A percentile compares a stretch with the other conserved stretches of the same genome.
Evolutionary conservation across 2,797 vertebrate species (phyloP).

Genomic region (Girardinus metallicus): DNA sequence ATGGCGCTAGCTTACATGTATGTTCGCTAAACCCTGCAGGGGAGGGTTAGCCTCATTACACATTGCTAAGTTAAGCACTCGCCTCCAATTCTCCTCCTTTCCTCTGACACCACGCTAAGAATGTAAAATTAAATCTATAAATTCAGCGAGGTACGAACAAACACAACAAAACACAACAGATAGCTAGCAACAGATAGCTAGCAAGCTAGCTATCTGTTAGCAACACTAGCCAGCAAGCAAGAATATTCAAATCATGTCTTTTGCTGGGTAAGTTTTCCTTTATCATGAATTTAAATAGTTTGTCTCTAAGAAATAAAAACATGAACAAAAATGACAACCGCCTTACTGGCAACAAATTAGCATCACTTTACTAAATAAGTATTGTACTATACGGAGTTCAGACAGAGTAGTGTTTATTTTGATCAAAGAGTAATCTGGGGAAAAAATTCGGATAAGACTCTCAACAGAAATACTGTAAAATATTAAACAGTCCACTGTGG

Average conservation of each 20-base stretch:
- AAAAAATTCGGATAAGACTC: neutral
- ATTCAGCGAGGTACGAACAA: neutral
- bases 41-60: slow-evolving; percentile 11
- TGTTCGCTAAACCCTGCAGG: slow-evolving; percentile 11
- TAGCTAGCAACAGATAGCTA: too few relatives aligned
- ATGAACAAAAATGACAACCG: neutral
- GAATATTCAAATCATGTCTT: neutral
- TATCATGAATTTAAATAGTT: neutral
- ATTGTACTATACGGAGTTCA: neutral
- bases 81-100: slow-evolving; percentile 1
- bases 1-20: slow-evolving; percentile 15
- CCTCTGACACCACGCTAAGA: neutral
- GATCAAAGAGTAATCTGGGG: neutral
- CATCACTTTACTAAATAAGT: neutral
- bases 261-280: neutral
- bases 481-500: neutral
- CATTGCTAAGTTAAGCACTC: neutral
- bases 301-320: neutral
- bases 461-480: neutral
- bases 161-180: neutral
- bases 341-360: neutral
- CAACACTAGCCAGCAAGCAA: neutral
- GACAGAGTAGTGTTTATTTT: neutral
- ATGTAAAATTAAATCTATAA: neutral
- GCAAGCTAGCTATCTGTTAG: neutral